phyloP scores from a whole-genome alignment of 2,888 invertebrate genomes.

The Gastrophysa polygoni region DNA sequence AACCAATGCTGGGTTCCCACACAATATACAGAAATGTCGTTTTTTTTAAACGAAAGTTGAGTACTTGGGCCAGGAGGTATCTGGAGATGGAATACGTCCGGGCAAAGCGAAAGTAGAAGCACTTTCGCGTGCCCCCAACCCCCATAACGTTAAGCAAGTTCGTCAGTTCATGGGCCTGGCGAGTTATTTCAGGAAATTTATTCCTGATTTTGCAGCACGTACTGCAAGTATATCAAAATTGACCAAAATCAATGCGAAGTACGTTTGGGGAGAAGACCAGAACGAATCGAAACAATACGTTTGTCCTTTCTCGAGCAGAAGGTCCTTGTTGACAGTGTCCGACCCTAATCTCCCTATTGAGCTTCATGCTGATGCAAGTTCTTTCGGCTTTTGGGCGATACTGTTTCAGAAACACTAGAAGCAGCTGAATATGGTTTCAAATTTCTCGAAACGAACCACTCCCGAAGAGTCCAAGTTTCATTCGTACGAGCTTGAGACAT shows the following conservation, averaged over 20 bases:
- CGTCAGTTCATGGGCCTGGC: slow-evolving; percentile 22
- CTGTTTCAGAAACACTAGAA: not conserved
- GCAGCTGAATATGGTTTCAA: slow-evolving; percentile 1
- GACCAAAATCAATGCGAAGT: too few species aligned
- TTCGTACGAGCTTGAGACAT: slow-evolving; percentile 45
- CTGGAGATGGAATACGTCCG: too few species aligned
- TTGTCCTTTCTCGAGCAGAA: not conserved
- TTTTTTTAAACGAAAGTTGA: too few species aligned
- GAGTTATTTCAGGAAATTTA: slow-evolving; percentile 24
- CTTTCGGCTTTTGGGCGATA: slow-evolving; percentile 21
- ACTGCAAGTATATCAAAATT: slow-evolving; percentile 13
- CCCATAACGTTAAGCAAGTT: slow-evolving; percentile 17
- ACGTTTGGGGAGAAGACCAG: too few species aligned
- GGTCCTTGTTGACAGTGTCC: slow-evolving; percentile 30
- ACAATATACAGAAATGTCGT: too few species aligned
- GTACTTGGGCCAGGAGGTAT: too few species aligned
- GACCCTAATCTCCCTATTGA: slow-evolving; percentile 28
- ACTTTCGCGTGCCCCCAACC: not conserved
- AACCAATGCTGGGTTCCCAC: too few species aligned
- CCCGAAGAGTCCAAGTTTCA: slow-evolving; percentile 23
- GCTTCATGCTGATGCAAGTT: slow-evolving; percentile 37
- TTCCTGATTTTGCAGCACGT: slow-evolving; percentile 10
- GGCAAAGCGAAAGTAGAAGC: too few species aligned
- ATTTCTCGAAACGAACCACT: slow-evolving; percentile 12
- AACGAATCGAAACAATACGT: too few species aligned